Evolutionary conservation across 2,888 invertebrate species (phyloP), one percentile per base, ranked within the genome.

Genomic region (Ectemnius continuus): DNA sequence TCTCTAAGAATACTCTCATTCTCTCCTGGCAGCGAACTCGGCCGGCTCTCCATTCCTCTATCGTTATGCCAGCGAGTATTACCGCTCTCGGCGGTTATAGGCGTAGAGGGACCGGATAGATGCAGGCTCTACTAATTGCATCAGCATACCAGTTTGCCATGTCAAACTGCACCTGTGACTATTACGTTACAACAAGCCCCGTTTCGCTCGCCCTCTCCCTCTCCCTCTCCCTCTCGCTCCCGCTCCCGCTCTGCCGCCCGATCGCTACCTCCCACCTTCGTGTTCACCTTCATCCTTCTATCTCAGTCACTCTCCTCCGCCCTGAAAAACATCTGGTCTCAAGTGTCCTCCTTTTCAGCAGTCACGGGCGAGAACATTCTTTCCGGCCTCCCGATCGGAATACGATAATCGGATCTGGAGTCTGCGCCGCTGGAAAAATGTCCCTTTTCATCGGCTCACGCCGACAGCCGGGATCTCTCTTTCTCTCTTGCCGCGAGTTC

Each of bases 61-160:
- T 74, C 76, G 67, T 71, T 70, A 67, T 71, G 65, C 62, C 61
- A 5, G 46, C 60, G n/a, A 28, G 45, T 63, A 68, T 46, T 48
- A 46, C 52, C 72, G 61, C 59, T 52, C 60, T 69, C 26, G 63
- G 60, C 64, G 64, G 73, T 56, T 67, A 71, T 76, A 76, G 64
- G 58, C 75, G 67, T 69, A 74, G 56, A 69, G 16, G 16, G 61
- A 62, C 81, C 67, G 82, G 75, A 85, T 81, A 85, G 82, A 86
- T 73, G 81, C 79, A 79, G 77, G 75, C 73, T 73, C 80, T 84
- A 81, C 88, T 88, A 88, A 88, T 88, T 88, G 87, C 88, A 88
- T 88, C 88, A 87, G 85, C 88, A 87, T 88, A 87, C 88, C 85
- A 85, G 86, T 85, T 85, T 78, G 80, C 85, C 83, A 78, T 85